Evolutionary conservation across 2,113 vertebrate genomes (phyloP).

Genomic region (Cephalopterus ornatus): DNA sequence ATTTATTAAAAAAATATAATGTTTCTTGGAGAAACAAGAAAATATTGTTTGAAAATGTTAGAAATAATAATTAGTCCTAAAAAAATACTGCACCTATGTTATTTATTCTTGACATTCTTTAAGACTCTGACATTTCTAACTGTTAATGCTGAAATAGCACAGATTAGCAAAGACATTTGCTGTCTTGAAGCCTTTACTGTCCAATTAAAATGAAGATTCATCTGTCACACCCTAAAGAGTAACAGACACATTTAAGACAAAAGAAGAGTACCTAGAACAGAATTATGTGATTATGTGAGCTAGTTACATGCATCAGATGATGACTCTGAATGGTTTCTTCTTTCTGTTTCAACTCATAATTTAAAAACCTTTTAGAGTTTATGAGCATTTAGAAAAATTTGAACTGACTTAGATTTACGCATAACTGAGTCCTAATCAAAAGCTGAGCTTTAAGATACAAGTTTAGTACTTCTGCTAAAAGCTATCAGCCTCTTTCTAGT

Average conservation of each 20-base stretch:
- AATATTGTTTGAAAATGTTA: neutral
- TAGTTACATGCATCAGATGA: neutral
- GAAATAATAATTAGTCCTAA: neutral
- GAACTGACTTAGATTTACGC: neutral
- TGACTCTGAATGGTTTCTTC: neutral
- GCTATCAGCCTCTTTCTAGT: neutral
- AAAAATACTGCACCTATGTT: neutral
- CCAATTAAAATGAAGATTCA: neutral
- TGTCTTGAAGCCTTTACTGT: neutral
- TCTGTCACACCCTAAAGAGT: neutral
- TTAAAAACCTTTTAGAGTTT: neutral
- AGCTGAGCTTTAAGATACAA: neutral
- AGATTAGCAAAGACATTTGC: neutral
- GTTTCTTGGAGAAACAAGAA: neutral
- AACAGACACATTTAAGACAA: neutral
- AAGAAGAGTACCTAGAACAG: neutral
- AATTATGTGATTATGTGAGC: neutral
- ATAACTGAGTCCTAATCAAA: neutral
- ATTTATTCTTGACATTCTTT: neutral
- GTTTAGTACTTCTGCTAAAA: neutral
- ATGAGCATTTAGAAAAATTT: neutral
- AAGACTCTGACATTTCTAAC: neutral
- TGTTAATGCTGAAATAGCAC: neutral
- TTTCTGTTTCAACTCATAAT: neutral
- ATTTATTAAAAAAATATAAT: neutral